These are phyloP conservation scores for Hirtodrosophila trivittata DNA, from an alignment of 2,888 invertebrate species.

Conservation along the genomic window DNA sequence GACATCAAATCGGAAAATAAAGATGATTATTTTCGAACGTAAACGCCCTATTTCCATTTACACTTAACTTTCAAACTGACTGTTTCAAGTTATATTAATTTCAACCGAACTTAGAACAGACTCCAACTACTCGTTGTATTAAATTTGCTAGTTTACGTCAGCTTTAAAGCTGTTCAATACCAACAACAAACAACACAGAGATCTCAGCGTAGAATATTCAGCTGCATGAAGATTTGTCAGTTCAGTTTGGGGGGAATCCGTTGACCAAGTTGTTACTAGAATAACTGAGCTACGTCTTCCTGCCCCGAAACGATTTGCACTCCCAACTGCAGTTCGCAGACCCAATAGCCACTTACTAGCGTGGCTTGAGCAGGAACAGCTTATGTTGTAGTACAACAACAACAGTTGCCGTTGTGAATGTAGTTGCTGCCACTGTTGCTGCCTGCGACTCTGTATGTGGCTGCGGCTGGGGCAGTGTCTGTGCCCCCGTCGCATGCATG, in stretches of 20 bases:
- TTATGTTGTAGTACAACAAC: constrained; percentile 32
- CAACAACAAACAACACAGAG: too few species aligned
- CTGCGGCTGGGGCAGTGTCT: constrained; percentile 2
- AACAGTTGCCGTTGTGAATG: constrained; percentile 26
- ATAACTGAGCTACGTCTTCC: constrained; percentile 48
- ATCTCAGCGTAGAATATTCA: constrained; percentile 18
- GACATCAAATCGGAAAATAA: too few species aligned
- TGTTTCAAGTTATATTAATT: too few species aligned
- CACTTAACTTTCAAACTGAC: too few species aligned
- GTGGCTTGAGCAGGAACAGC: neutral
- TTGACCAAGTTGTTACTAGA: constrained; percentile 25
- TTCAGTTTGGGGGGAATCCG: constrained; percentile 22
- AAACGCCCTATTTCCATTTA: too few species aligned
- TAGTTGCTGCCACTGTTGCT: constrained; percentile 14
- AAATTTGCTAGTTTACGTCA: too few species aligned
- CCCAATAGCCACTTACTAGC: constrained; percentile 33
- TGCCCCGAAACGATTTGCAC: constrained; percentile 42
- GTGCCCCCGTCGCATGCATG: constrained; percentile 64
- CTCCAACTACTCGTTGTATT: too few species aligned
- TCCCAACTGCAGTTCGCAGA: constrained; percentile 23
- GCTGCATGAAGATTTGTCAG: constrained; percentile 46
- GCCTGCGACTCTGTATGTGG: neutral
- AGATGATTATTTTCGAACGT: too few species aligned
- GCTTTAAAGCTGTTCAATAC: too few species aligned
- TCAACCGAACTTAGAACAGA: too few species aligned